Base-by-base conservation (phyloP, 1,140 invertebrate species). In the Chionoecetes opilio region DNA sequence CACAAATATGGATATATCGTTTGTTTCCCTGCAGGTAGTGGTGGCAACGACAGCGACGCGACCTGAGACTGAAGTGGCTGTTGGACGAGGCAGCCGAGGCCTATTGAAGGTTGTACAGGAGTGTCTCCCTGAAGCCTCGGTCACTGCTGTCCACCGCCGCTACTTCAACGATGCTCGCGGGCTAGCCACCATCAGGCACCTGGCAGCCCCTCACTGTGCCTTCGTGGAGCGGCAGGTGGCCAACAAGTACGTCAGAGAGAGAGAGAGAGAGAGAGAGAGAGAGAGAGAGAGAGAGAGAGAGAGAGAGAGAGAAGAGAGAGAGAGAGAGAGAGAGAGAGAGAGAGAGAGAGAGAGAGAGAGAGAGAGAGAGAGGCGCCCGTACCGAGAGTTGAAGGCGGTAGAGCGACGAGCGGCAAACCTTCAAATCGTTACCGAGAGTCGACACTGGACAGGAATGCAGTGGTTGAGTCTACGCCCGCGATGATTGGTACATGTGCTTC, bases 101-200 rank as follows among this genome's bases (percentile, higher is more conserved):
- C 41, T 95, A 41, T 37, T 95, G 46, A 38, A 53, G 63, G 93
- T 94, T 9, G 98, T 99, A 46, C 97, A 97, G 96, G 97, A 98
- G 26, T 97, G 98, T 38, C 98, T 98, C 97, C 97, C 98, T 0
- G 96, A 97, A 26, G 96, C 98, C 1, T 97, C 97, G 85, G 97
- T 99, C 35, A 98, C 98, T 0, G 97, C 98, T 2, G 97, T 99
- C 82, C 98, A 98, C 95, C 97, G 98, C 88, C 97, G 98, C 92
- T 98, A 98, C 96, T 99, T 99, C 97, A 99, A 98, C 97, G 98
- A 99, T 96, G 97, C 97, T 0, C 97, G 97, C 92, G 99, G 98
- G 3, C 96, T 98, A 35, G 98, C 98, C 95, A 97, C 98, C 95
- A 97, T 99, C 92, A 98, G 98, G 96, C 97, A 98, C 17, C 97